Base-by-base conservation (phyloP, 2,113 vertebrate genomes). In the Grallaria varia region DNA sequence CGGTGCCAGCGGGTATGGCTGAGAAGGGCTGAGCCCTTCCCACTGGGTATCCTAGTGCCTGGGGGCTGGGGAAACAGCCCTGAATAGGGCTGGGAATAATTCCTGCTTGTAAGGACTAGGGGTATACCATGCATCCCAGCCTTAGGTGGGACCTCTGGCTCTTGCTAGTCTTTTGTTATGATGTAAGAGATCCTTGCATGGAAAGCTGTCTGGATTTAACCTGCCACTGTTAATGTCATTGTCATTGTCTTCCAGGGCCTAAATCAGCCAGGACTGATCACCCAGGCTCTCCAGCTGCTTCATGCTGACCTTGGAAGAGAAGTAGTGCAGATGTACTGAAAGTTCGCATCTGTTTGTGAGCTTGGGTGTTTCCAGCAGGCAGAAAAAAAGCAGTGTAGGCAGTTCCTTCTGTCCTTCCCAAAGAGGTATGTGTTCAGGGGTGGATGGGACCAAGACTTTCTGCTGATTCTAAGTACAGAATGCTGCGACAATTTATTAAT, bases 1-100 rank as follows among this genome's bases (percentile, higher is more conserved):
- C 1, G 13, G 76, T 0, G 86, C 92, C 94, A 92, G 95, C 86
- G 40, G 76, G 76, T 80, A 80, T 45, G 88, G n/a, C 90, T 94
- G 95, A 86, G 76, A 92, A 95, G 56, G 88, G 42, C 63, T 74
- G 85, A 96, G 92, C 67, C 75, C 68, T 95, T 93, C 79, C 86
- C 83, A 67, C 42, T 44, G 94, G 84, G 84, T 77, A 84, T 66
- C 67, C 49, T 18, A 12, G 42, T 74, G 91, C 90, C 91, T 39
- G 80, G 62, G 89, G 95, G 80, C 80, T 86, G 63, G 67, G 55
- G 68, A 74, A 80, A 59, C 37, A 62, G 27, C 52, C 33, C 68
- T 92, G 86, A 89, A 90, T 47, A 80, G 55, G 35, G 33, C 85
- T 92, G 64, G 45, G 60, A 86, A 78, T 88, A 92, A 94, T 97